Percentiles rank a stretch among this genome's conserved stretches.
phyloP scores from a whole-genome alignment of 2,888 invertebrate species.

The Peribatodes rhomboidaria region DNA sequence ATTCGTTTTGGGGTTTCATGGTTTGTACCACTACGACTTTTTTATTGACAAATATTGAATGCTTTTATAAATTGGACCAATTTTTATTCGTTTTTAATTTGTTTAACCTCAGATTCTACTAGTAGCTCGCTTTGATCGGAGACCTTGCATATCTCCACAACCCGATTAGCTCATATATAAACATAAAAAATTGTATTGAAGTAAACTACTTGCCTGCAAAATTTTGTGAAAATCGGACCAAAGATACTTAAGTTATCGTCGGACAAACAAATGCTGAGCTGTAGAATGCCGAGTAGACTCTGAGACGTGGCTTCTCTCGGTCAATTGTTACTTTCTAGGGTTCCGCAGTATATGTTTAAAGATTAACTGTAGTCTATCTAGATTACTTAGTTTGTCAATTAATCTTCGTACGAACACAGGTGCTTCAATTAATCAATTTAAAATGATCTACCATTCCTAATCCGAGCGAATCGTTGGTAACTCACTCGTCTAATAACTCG shows the following conservation, averaged over 20 bases:
- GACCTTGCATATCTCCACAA: too few species aligned
- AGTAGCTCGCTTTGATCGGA: too few species aligned
- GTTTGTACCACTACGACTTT: neutral
- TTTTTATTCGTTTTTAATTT: neutral
- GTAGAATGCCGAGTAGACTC: too few species aligned
- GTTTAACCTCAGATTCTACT: too few species aligned
- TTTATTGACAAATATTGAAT: neutral
- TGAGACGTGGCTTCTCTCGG: too few species aligned
- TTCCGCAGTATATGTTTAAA: constrained; percentile 33
- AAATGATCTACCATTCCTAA: constrained; percentile 29
- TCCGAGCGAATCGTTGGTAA: constrained; percentile 27
- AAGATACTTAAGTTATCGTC: too few species aligned
- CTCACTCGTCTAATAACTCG: constrained; percentile 44
- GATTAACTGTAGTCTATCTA: neutral
- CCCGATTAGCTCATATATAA: neutral
- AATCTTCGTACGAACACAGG: constrained; percentile 2
- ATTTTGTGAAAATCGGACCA: too few species aligned
- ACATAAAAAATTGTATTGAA: too few species aligned
- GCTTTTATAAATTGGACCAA: too few species aligned
- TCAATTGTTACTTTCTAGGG: constrained; percentile 56
- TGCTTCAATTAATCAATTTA: constrained; percentile 28
- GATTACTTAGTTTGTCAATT: neutral
- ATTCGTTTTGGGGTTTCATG: constrained; percentile 54
- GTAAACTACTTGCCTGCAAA: too few species aligned
- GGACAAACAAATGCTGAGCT: too few species aligned